A percentile compares a stretch with the other conserved stretches of the same genome.
Evolutionary conservation across 35 echinoderm and acorn worm species (phyloP).

Genomic region (Diadema setosum): DNA sequence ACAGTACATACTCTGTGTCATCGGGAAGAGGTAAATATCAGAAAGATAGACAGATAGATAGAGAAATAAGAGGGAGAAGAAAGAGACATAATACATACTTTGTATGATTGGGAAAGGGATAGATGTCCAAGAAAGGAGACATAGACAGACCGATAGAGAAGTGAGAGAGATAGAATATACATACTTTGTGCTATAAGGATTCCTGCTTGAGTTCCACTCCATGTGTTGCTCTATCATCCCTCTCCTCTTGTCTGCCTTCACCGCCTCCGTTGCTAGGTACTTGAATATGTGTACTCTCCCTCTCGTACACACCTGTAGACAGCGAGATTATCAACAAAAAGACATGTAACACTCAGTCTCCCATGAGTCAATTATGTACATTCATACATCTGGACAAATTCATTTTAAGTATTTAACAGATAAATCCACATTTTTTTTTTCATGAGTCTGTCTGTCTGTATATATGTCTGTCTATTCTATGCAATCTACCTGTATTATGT

Average conservation of each 20-base stretch:
- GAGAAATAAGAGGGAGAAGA: no score
- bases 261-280: slow-evolving; percentile 66
- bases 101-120: no score
- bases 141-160: not conserved
- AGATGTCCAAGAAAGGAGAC: not conserved
- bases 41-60: no score
- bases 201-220: slow-evolving; percentile 37
- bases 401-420: no score
- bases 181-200: slow-evolving; percentile 54
- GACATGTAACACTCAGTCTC: not conserved
- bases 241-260: slow-evolving; percentile 81
- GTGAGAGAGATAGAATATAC: not conserved
- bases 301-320: slow-evolving; percentile 71
- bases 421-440: no score
- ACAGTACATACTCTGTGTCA: no score
- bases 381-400: not conserved
- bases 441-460: no score
- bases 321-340: not conserved
- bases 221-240: slow-evolving; percentile 53
- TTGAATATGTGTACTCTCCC: slow-evolving; percentile 93
- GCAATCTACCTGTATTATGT: no score
- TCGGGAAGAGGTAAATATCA: no score
- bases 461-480: no score
- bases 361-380: not conserved
- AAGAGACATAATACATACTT: no score